Conservation (phyloP, 2,113 vertebrate genomes). For the Shinisaurus crocodilurus region DNA sequence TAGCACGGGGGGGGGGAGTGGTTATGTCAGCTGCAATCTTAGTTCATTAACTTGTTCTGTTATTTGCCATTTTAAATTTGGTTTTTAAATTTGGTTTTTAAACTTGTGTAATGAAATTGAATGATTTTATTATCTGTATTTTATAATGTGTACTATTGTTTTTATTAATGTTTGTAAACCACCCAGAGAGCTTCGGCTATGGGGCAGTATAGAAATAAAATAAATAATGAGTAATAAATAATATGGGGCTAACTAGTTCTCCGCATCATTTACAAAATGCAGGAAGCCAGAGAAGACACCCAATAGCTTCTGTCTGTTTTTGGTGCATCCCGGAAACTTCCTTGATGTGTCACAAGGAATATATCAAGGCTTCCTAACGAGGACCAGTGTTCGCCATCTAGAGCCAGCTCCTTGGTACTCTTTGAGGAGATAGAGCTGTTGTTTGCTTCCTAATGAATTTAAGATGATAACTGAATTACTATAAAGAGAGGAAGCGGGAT, state of each 20-base stretch:
- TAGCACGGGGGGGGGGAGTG: too few relatives aligned
- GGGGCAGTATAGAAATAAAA: too few relatives aligned
- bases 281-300: not conserved
- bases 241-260: not conserved
- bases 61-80: too few relatives aligned
- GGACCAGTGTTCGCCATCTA: not conserved
- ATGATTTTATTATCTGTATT: too few relatives aligned
- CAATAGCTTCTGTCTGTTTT: not conserved
- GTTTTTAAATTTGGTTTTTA: too few relatives aligned
- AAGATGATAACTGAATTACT: constrained; percentile 2
- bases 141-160: too few relatives aligned
- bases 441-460: not conserved
- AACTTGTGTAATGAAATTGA: too few relatives aligned
- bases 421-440: not conserved
- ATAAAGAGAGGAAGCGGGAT: not conserved
- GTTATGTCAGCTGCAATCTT: too few relatives aligned
- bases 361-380: not conserved
- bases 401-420: not conserved
- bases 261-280: not conserved
- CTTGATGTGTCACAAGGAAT: not conserved
- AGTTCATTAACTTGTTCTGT: too few relatives aligned
- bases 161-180: too few relatives aligned
- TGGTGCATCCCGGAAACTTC: not conserved
- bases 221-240: too few relatives aligned
- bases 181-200: too few relatives aligned